These are phyloP conservation scores for Beaufortia kweichowensis DNA, from an alignment of 2,113 vertebrate genomes.

Conservation along the genomic window DNA sequence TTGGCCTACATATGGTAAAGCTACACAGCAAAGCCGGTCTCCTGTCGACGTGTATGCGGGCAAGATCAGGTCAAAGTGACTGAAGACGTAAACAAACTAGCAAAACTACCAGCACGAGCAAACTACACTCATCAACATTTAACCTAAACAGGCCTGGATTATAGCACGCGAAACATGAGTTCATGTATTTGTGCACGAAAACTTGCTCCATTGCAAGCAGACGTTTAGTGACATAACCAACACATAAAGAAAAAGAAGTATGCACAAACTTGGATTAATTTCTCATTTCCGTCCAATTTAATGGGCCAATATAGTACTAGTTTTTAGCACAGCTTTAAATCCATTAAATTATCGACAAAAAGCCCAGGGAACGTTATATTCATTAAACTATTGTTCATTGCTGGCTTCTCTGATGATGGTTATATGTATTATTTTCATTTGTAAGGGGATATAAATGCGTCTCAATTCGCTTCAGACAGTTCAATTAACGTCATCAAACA, in stretches of 20 bases:
- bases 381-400: background rate
- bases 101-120: constrained; percentile 5
- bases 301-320: background rate
- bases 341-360: background rate
- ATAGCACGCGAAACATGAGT: no score
- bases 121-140: constrained; percentile 8
- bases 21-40: constrained; percentile 46
- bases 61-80: constrained; percentile 42
- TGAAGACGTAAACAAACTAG: constrained; percentile 43
- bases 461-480: background rate
- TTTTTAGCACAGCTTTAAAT: background rate
- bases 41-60: constrained; percentile 49
- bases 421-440: background rate
- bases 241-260: background rate
- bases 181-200: background rate
- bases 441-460: background rate
- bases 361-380: background rate
- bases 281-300: background rate
- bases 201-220: background rate
- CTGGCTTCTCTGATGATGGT: background rate
- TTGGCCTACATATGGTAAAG: constrained; percentile 47
- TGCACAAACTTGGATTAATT: constrained; percentile 18
- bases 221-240: background rate
- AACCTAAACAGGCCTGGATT: background rate
- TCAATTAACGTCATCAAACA: background rate